These are phyloP conservation scores for Acanthacorydalis orientalis DNA, from an alignment of 2,888 invertebrate species.

Conservation along the genomic window DNA sequence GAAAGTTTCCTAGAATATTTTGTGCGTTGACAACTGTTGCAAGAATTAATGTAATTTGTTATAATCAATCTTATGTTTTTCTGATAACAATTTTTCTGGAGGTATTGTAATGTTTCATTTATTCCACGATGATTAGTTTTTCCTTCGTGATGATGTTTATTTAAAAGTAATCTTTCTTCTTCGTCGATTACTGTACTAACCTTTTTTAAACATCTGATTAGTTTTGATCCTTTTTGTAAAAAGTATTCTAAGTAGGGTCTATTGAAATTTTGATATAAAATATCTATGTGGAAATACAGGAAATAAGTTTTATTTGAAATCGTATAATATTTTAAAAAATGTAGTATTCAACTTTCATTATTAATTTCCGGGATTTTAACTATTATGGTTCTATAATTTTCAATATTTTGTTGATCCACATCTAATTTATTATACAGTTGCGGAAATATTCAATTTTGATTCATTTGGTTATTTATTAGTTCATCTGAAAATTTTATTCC, in stretches of 20 bases:
- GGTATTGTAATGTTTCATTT: conserved; percentile 5
- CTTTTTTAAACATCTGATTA: conserved; percentile 4
- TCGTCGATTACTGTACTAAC: conserved; percentile 4
- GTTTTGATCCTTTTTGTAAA: background rate
- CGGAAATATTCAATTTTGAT: conserved; percentile 1
- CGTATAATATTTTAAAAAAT: conserved; percentile 1
- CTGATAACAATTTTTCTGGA: conserved; percentile 8
- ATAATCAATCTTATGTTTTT: background rate
- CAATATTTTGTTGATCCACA: background rate
- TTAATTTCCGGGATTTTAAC: conserved; percentile 1
- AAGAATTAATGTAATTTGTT: background rate
- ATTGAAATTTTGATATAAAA: background rate
- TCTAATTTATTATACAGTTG: conserved; percentile 2
- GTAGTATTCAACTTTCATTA: conserved; percentile 1
- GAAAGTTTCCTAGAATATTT: background rate
- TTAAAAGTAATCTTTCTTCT: conserved; percentile 4
- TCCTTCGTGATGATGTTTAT: conserved; percentile 7
- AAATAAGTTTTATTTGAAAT: background rate
- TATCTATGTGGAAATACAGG: background rate
- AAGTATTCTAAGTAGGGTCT: background rate
- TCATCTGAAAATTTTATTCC: too few species aligned
- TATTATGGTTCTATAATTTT: conserved; percentile 2
- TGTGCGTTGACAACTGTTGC: background rate
- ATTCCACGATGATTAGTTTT: conserved; percentile 10
- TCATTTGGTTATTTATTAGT: conserved; percentile 1